A percentile compares a stretch with the other conserved stretches of the same genome.
phyloP scores from a whole-genome alignment of 1,140 invertebrate genomes.

The Himalopsyche phryganea region DNA sequence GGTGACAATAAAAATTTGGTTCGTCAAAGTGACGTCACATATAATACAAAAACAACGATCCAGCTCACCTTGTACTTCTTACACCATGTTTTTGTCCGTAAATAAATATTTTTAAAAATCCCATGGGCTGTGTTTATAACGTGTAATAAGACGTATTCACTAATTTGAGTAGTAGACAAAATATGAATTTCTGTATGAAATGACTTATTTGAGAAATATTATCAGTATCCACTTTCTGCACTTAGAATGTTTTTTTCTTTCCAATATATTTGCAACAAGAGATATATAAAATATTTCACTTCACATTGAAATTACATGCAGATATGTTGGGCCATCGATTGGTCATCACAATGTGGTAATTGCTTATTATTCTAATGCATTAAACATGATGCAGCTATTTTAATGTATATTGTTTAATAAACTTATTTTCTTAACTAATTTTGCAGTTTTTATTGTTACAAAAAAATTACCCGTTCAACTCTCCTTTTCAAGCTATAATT shows the following conservation, averaged over 20 bases:
- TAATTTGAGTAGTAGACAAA: too few species aligned
- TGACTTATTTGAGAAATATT: too few species aligned
- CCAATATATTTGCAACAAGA: not conserved
- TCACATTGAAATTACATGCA: too few species aligned
- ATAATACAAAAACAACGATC: too few species aligned
- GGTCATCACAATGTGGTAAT: not conserved
- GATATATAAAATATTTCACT: not conserved
- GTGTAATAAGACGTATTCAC: constrained; percentile 14
- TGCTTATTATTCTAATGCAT: not conserved
- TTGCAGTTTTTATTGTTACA: not conserved
- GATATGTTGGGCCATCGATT: not conserved
- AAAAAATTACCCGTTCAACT: too few species aligned
- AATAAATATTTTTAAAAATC: constrained; percentile 7
- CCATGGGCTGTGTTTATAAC: constrained; percentile 18
- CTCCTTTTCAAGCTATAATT: too few species aligned
- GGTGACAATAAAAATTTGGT: too few species aligned
- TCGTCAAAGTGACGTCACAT: too few species aligned
- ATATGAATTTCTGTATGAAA: too few species aligned
- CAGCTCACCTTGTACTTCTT: too few species aligned
- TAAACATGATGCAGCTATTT: not conserved
- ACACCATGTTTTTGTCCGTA: too few species aligned
- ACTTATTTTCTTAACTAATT: constrained; percentile 27
- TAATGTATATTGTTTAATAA: constrained; percentile 27
- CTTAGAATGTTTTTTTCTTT: not conserved
- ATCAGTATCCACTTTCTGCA: not conserved